phyloP scores from a whole-genome alignment of 2,113 vertebrate genomes.

The mouse (Mus musculus) region GRCm39 chr11:19981501-19982000 shows the following conservation, averaged over 20 bases:
- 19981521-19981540: background rate
- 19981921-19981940: background rate
- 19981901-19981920: background rate
- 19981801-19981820: background rate
- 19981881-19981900: background rate
- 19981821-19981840: background rate
- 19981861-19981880: background rate
- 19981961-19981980: background rate
- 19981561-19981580: background rate
- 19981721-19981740: background rate
- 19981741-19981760: background rate
- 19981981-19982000: background rate
- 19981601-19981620: background rate
- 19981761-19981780: background rate
- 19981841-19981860: background rate
- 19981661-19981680: background rate
- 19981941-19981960: background rate
- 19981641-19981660: background rate
- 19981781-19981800: background rate
- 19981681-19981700: background rate
- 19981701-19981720: background rate
- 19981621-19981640: background rate
- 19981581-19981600: background rate
- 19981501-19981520: background rate
- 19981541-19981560: background rate